Conservation (phyloP, 2,113 vertebrate genomes). For the Saccopteryx bilineata region DNA sequence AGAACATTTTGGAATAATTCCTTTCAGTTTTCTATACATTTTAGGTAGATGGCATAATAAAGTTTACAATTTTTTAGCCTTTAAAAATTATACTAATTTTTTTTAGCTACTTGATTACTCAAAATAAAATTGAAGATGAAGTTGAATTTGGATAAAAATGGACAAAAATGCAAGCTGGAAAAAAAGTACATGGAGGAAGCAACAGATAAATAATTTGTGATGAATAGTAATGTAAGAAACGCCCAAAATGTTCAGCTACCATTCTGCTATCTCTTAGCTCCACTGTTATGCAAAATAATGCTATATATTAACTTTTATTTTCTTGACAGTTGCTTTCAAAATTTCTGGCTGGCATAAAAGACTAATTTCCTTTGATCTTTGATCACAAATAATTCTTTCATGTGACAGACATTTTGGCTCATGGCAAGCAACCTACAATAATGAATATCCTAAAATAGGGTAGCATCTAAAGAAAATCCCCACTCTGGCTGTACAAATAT, state of each 20-base stretch:
- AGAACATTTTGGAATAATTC: neutral
- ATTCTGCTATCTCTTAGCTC: neutral
- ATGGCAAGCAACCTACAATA: neutral
- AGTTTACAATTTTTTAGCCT: neutral
- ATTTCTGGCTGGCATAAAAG: neutral
- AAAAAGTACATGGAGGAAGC: neutral
- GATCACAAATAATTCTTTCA: slow-evolving; percentile 30
- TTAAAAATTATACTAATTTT: neutral
- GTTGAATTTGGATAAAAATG: neutral
- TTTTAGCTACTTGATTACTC: neutral
- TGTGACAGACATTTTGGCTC: neutral
- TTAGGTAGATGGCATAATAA: neutral
- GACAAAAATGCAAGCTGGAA: neutral
- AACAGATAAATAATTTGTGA: neutral
- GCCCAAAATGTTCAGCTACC: neutral
- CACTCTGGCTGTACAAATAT: neutral
- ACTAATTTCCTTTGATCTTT: neutral
- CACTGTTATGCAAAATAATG: neutral
- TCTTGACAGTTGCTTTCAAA: slow-evolving; percentile 25
- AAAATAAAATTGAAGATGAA: neutral
- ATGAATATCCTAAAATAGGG: neutral
- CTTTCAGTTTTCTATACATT: neutral
- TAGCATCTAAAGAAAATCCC: neutral
- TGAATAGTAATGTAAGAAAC: neutral
- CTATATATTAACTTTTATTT: neutral